Base-by-base conservation (phyloP, 1,140 invertebrate species). In the Panonychus citri region DNA sequence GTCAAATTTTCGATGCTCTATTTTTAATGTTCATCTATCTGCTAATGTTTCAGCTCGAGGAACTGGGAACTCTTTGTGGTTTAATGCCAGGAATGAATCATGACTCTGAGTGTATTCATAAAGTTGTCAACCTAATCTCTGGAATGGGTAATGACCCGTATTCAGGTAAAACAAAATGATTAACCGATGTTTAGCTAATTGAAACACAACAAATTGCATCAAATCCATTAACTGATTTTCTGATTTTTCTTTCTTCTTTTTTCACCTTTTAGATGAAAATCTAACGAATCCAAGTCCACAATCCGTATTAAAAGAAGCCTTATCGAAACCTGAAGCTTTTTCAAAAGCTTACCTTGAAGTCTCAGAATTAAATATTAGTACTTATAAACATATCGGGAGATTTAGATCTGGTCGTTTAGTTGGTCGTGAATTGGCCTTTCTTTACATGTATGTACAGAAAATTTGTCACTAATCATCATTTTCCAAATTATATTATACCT, bases 321-420 rank as follows among this genome's bases (percentile, higher is more conserved):
- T 96, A 0, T 86, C 85, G 46, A 89, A 85, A 0, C 85, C 86
- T 66, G 80, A 83, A 58, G 77, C 80, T 24, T 96, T 93, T 67
- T 80, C 83, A 62, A 84, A 83, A 66, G 81, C 88, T 61, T 95
- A 94, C 66, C 70, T 95, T 57, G 89, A 94, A 68, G 71, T 95
- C 46, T 84, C 87, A 10, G 91, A 96, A 70, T 71, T 94, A 57
- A 87, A 89, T 1, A 91, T 94, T 78, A 86, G 89, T 46, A 95
- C 89, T 1, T 95, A 86, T 65, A 97, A 97, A 68, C 88, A 95
- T 70, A 88, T 94, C 62, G 80, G 85, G 8, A 76, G 87, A 50
- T 74, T 84, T 55, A 71, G 86, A 59, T 85, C 79, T 40, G 89
- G 90, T 0, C 76, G 86, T 52, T 74, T 83, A 19, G 83, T 95